Conservation (phyloP, 2,113 vertebrate genomes). For the Notothenia rossii region DNA sequence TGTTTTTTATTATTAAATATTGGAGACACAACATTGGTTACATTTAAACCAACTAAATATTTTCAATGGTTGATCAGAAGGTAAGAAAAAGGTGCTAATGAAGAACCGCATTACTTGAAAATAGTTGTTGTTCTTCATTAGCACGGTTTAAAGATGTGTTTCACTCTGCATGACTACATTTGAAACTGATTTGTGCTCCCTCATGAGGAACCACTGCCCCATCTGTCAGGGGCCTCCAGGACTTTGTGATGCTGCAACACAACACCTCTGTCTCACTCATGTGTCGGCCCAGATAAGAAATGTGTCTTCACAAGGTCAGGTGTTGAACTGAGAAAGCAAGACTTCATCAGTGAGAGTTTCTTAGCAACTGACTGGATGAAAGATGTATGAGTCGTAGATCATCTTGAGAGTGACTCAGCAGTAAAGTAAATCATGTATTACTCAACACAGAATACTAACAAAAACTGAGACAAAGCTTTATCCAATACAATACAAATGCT, state of each 20-base stretch:
- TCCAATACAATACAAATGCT: neutral
- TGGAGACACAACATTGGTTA: too few relatives aligned
- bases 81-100: too few relatives aligned
- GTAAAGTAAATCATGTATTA: constrained; percentile 1
- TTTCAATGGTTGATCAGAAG: too few relatives aligned
- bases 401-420: constrained; percentile 14
- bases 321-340: constrained; percentile 1
- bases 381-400: neutral
- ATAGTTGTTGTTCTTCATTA: neutral
- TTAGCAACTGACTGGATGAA: neutral
- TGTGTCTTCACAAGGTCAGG: neutral
- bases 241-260: constrained; percentile 44
- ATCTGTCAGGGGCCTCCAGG: constrained; percentile 61
- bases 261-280: constrained; percentile 47
- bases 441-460: neutral
- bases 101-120: neutral
- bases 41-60: too few relatives aligned
- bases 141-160: constrained; percentile 6
- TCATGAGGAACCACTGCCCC: constrained; percentile 34
- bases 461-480: neutral
- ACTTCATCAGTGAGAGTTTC: neutral
- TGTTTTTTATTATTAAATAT: too few relatives aligned
- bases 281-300: constrained; percentile 3
- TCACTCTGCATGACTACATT: neutral
- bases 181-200: constrained; percentile 4